phyloP scores from a whole-genome alignment of 2,888 invertebrate genomes.

The Pterostichus madidus region DNA sequence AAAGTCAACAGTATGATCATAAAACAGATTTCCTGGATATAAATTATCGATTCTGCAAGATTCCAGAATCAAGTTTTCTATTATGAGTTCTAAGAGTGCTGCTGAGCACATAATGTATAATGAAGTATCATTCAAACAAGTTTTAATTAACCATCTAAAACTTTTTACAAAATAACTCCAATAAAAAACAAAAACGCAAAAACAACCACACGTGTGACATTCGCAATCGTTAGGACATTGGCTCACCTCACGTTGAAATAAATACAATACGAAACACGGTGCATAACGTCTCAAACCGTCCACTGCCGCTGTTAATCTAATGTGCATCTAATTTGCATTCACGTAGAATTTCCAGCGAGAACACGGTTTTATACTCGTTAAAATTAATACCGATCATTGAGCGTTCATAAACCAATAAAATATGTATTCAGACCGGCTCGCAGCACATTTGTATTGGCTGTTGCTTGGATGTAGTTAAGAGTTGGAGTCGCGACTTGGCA shows the following conservation, averaged over 20 bases:
- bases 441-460: slow-evolving; percentile 32
- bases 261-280: slow-evolving; percentile 43
- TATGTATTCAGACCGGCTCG: slow-evolving; percentile 59
- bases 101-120: slow-evolving; percentile 19
- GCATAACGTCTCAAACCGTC: slow-evolving; percentile 20
- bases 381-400: slow-evolving; percentile 66
- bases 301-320: slow-evolving; percentile 60
- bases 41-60: too few relatives aligned
- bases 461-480: background rate
- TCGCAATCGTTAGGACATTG: slow-evolving; percentile 41
- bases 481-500: slow-evolving; percentile 10
- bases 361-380: slow-evolving; percentile 65
- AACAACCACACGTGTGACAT: slow-evolving; percentile 48
- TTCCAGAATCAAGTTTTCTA: too few relatives aligned
- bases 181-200: slow-evolving; percentile 25
- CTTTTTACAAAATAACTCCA: slow-evolving; percentile 22
- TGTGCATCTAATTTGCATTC: slow-evolving; percentile 67
- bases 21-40: too few relatives aligned
- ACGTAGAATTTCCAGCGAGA: slow-evolving; percentile 61
- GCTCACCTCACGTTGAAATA: slow-evolving; percentile 36
- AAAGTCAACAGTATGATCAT: too few relatives aligned
- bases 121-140: slow-evolving; percentile 39
- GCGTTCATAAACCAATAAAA: slow-evolving; percentile 67
- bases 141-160: slow-evolving; percentile 40
- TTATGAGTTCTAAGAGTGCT: too few relatives aligned